Conservation (phyloP, 1,140 invertebrate genomes). For the Leptinotarsa texana region DNA sequence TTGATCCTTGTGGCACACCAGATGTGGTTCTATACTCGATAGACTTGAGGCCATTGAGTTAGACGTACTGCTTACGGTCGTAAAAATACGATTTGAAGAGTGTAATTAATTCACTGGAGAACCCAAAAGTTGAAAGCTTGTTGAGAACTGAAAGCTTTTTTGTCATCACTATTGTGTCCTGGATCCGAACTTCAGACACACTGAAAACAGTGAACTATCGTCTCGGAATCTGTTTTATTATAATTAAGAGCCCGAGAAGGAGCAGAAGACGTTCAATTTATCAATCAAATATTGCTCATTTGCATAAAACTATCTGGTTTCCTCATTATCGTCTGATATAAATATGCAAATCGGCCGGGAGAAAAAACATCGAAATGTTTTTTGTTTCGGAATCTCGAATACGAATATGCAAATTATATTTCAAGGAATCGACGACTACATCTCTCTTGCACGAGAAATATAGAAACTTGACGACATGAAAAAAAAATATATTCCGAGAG, state of each 20-base stretch:
- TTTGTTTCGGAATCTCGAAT: slow-evolving; percentile 22
- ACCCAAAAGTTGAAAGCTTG: no score
- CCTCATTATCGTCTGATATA: slow-evolving; percentile 19
- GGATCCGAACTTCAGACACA: neutral
- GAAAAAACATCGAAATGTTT: slow-evolving; percentile 23
- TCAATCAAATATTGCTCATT: slow-evolving; percentile 18
- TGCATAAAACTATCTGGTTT: slow-evolving; percentile 13
- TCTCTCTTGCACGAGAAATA: slow-evolving; percentile 9
- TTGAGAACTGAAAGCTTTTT: no score
- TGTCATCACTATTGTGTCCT: no score
- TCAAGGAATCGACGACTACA: slow-evolving; percentile 10
- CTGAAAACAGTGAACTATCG: neutral
- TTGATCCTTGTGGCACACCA: no score
- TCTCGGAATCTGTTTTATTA: neutral
- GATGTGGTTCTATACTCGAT: no score
- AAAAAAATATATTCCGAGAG: slow-evolving; percentile 13
- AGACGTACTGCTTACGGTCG: no score
- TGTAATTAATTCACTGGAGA: no score
- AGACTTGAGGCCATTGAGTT: no score
- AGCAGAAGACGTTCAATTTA: slow-evolving; percentile 10
- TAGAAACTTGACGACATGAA: slow-evolving; percentile 14
- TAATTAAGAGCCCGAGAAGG: neutral
- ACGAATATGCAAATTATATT: slow-evolving; percentile 22
- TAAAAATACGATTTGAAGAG: no score
- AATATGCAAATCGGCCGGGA: slow-evolving; percentile 14